These are phyloP conservation scores for Cremastinae sp. DNA, from an alignment of 2,888 invertebrate genomes.

Conservation along the genomic window DNA sequence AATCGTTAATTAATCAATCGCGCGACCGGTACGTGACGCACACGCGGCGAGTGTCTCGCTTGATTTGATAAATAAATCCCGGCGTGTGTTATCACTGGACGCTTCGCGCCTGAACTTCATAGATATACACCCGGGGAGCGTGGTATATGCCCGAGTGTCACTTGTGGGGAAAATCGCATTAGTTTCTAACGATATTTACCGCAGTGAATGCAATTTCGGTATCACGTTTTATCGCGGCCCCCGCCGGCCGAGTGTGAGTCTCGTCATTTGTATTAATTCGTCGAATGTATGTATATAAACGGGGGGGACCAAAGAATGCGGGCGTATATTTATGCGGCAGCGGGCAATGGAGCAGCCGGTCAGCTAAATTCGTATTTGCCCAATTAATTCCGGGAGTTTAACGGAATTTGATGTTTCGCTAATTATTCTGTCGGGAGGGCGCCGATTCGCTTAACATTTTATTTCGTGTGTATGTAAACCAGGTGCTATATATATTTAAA, in stretches of 20 bases:
- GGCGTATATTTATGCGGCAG: constrained; percentile 16
- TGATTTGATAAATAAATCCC: constrained; percentile 60
- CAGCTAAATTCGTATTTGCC: constrained; percentile 77
- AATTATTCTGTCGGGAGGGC: constrained; percentile 75
- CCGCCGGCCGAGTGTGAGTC: constrained; percentile 40
- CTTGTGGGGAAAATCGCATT: constrained; percentile 72
- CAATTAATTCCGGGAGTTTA: constrained; percentile 77
- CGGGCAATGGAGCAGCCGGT: constrained; percentile 57
- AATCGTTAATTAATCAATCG: constrained; percentile 59
- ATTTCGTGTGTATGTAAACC: constrained; percentile 39
- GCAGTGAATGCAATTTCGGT: constrained; percentile 66
- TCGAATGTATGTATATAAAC: not conserved
- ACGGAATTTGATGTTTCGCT: constrained; percentile 78
- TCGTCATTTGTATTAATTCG: constrained; percentile 9
- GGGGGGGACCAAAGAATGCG: not conserved
- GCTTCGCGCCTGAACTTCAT: constrained; percentile 30
- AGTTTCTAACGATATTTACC: constrained; percentile 76
- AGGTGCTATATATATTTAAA: constrained; percentile 22
- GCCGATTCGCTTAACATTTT: constrained; percentile 56
- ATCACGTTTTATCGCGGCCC: constrained; percentile 63
- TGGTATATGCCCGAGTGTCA: constrained; percentile 45
- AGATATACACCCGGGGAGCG: constrained; percentile 8
- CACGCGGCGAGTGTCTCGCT: constrained; percentile 45
- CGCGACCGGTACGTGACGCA: constrained; percentile 40
- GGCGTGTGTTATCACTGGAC: constrained; percentile 52